Conservation (phyloP, 2,113 vertebrate species). For the Scomber scombrus region DNA sequence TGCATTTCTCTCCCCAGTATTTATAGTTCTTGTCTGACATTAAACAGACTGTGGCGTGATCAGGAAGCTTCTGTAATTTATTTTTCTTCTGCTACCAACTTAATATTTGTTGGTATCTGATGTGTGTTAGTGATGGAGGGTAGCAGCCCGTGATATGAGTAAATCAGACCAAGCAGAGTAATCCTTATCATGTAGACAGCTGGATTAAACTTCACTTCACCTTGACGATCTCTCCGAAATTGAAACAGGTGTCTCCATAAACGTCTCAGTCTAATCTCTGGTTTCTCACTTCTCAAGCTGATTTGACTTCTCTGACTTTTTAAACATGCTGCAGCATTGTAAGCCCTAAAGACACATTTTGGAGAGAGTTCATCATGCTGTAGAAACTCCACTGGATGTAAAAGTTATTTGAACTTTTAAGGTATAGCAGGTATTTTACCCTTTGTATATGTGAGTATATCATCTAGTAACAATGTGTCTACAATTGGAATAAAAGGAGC, state of each 20-base stretch:
- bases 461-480: no score
- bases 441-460: no score
- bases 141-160: not conserved
- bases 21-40: no score
- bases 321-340: no score
- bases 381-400: no score
- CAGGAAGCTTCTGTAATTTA: not conserved
- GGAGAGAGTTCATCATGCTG: no score
- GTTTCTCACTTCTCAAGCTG: not conserved
- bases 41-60: not conserved
- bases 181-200: constrained; percentile 19
- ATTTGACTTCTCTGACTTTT: not conserved
- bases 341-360: not conserved
- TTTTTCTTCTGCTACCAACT: not conserved
- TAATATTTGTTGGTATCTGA: not conserved
- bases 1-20: no score
- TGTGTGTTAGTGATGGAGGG: not conserved
- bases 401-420: no score
- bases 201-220: constrained; percentile 7
- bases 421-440: no score
- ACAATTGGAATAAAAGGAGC: no score
- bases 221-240: not conserved
- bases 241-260: not conserved
- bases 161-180: not conserved
- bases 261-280: not conserved